A percentile compares a stretch with the other conserved stretches of the same genome.
Conservation (phyloP, 1,140 invertebrate genomes). For the Cydia amplana region DNA sequence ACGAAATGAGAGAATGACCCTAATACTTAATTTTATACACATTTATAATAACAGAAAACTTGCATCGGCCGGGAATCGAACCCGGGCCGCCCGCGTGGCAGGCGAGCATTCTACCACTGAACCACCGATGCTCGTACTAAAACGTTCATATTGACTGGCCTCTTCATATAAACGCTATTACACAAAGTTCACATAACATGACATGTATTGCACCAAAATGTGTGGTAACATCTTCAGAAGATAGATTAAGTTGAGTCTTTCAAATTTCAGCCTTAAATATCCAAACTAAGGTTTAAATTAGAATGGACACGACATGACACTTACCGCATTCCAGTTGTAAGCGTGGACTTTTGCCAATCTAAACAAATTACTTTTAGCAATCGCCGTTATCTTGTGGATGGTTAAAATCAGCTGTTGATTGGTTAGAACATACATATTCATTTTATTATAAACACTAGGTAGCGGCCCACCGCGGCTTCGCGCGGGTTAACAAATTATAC, state of each 20-base stretch:
- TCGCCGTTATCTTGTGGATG: no score
- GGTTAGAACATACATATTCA: no score
- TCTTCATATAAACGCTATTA: not conserved
- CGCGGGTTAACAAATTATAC: no score
- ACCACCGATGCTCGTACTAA: constrained; percentile 80
- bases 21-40: no score
- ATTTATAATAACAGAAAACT: constrained; percentile 37
- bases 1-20: no score
- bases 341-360: not conserved
- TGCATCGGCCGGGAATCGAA: constrained; percentile 92
- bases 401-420: no score
- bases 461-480: no score
- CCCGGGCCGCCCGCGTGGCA: constrained; percentile 88
- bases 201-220: not conserved
- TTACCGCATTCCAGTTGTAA: not conserved
- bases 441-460: no score
- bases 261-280: not conserved
- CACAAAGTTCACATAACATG: not conserved
- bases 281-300: not conserved
- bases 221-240: not conserved
- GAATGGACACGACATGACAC: not conserved
- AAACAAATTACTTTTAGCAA: not conserved
- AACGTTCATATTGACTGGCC: not conserved
- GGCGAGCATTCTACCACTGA: constrained; percentile 88
- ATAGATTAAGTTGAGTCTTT: not conserved